A percentile compares a stretch with the other conserved stretches of the same genome.
Evolutionary conservation across 2,113 vertebrate species (phyloP).

Genomic region (Pollachius pollachius): DNA sequence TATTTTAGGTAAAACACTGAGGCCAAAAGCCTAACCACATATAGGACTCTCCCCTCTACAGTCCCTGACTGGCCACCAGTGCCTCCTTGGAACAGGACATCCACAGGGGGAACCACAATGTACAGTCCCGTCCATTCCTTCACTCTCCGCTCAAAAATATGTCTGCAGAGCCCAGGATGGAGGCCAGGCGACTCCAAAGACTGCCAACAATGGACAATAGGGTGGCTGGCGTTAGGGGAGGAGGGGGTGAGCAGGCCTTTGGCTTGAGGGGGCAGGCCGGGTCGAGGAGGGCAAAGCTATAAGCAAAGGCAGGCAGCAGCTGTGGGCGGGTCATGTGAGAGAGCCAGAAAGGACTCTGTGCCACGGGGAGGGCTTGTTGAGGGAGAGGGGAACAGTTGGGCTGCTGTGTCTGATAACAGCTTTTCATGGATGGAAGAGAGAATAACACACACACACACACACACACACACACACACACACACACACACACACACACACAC

Average conservation of each 20-base stretch:
- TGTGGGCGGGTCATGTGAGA: constrained; percentile 65
- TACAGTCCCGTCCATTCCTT: too few species aligned
- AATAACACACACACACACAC: constrained; percentile 25
- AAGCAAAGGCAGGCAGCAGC: constrained; percentile 47
- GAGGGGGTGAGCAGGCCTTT: constrained; percentile 48
- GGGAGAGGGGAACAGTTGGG: constrained; percentile 57
- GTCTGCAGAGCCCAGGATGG: constrained; percentile 6
- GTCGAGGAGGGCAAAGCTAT: constrained; percentile 34
- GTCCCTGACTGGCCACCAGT: too few species aligned
- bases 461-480: background rate
- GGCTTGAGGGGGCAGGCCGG: constrained; percentile 32
- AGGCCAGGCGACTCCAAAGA: constrained; percentile 15
- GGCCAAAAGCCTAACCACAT: too few species aligned
- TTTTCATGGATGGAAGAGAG: constrained; percentile 34
- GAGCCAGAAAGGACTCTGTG: constrained; percentile 41
- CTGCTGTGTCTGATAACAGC: constrained; percentile 69
- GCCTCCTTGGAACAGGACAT: too few species aligned
- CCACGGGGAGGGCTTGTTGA: constrained; percentile 37
- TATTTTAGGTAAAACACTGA: too few species aligned
- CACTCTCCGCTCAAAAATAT: constrained; percentile 10
- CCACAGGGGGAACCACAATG: too few species aligned
- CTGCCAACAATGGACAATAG: constrained; percentile 62
- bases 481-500: constrained; percentile 11
- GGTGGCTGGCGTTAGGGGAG: constrained; percentile 23
- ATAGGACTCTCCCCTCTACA: too few species aligned